Conservation (phyloP, 2,113 vertebrate genomes). For the Lipophrys pholis region DNA sequence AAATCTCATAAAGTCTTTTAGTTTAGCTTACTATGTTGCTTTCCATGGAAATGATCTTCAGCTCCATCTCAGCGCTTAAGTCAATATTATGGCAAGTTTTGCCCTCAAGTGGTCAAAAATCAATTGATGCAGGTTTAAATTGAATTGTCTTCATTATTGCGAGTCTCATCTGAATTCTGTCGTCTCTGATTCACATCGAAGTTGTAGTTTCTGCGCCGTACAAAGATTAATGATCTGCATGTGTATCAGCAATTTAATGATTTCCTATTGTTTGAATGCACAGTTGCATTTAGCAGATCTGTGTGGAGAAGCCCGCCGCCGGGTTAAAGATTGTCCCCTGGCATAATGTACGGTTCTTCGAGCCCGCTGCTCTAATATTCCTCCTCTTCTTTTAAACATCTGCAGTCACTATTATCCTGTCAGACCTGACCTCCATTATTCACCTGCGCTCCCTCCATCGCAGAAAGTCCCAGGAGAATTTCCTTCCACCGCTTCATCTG, state of each 20-base stretch:
- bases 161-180: not conserved
- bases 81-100: not conserved
- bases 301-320: not conserved
- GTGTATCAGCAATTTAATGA: not conserved
- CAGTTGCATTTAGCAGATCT: not conserved
- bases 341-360: constrained; percentile 1
- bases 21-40: not conserved
- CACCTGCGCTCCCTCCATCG: constrained; percentile 29
- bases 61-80: not conserved
- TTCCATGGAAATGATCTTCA: not conserved
- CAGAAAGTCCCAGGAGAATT: constrained; percentile 46
- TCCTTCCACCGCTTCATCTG: constrained; percentile 33
- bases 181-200: not conserved
- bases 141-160: not conserved
- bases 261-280: not conserved
- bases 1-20: not conserved
- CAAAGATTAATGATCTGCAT: not conserved
- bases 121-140: not conserved
- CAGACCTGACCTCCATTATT: constrained; percentile 52
- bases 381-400: constrained; percentile 47
- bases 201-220: not conserved
- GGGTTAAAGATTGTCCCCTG: not conserved
- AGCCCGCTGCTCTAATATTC: constrained; percentile 23
- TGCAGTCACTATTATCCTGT: constrained; percentile 53
- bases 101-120: not conserved